Percentiles rank a stretch among this genome's conserved stretches.
phyloP scores from a whole-genome alignment of 1,140 invertebrate species.

The Notospermus geniculatus region DNA sequence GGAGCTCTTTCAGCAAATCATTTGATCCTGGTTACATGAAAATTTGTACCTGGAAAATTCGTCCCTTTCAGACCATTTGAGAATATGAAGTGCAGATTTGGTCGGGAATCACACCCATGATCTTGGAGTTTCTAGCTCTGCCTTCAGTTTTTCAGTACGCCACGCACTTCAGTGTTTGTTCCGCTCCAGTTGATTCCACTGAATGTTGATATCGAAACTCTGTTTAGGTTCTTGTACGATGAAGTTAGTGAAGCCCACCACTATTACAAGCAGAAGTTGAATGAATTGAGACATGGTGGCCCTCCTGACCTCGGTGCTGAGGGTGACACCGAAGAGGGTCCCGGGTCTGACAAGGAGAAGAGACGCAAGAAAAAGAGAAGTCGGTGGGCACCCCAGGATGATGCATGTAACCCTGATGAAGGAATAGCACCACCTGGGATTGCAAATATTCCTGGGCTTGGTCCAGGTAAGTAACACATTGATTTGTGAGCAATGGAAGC shows the following conservation, averaged over 20 bases:
- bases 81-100: too few species aligned
- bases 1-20: too few species aligned
- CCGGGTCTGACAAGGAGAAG: slow-evolving; percentile 2
- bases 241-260: slow-evolving; percentile 65
- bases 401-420: too few species aligned
- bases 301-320: slow-evolving; percentile 23
- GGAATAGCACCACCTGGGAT: slow-evolving; percentile 13
- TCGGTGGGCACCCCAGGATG: slow-evolving; percentile 66
- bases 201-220: slow-evolving; percentile 64
- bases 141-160: too few species aligned
- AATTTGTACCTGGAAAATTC: too few species aligned
- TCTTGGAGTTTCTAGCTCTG: too few species aligned
- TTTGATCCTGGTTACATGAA: too few species aligned
- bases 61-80: neutral
- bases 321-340: slow-evolving; percentile 26
- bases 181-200: too few species aligned
- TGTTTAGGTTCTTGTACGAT: slow-evolving; percentile 50
- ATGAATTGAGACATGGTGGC: slow-evolving; percentile 7
- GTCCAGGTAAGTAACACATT: too few species aligned
- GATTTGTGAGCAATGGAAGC: too few species aligned
- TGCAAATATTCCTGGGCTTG: slow-evolving; percentile 12
- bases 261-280: slow-evolving; percentile 61
- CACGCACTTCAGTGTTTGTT: too few species aligned
- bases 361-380: slow-evolving; percentile 51
- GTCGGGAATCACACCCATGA: too few species aligned